Conservation (phyloP, 2,113 vertebrate species). For the Micronycteris hirsuta region DNA sequence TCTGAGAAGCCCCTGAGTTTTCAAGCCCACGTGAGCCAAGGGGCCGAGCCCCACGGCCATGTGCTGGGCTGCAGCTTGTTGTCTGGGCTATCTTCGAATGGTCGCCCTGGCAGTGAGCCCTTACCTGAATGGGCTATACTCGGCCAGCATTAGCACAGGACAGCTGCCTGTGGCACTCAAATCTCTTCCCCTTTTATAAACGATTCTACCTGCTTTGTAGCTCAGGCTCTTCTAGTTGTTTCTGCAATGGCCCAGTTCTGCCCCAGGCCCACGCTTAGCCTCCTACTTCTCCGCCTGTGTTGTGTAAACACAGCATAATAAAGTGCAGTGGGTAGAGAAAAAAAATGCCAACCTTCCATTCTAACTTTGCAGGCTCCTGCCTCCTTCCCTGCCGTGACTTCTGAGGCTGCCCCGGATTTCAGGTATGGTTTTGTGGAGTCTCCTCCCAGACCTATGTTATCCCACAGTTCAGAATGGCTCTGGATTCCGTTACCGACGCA, state of each 20-base stretch:
- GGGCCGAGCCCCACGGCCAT: too few relatives aligned
- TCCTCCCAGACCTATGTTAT: not conserved
- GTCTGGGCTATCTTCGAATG: not conserved
- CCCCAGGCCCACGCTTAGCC: not conserved
- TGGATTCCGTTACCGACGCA: not conserved
- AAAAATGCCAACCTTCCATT: not conserved
- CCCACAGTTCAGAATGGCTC: not conserved
- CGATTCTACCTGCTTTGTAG: not conserved
- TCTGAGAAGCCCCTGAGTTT: not conserved
- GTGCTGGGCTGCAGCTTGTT: not conserved
- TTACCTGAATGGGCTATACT: not conserved
- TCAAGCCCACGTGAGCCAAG: accelerated
- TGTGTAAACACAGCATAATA: not conserved
- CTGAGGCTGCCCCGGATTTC: not conserved
- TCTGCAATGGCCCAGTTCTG: not conserved
- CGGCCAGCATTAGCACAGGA: not conserved
- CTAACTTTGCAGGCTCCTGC: not conserved
- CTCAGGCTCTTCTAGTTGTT: not conserved
- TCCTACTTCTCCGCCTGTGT: not conserved
- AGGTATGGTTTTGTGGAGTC: not conserved
- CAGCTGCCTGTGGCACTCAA: not conserved
- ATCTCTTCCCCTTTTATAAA: not conserved
- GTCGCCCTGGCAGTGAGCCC: accelerated
- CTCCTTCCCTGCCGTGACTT: not conserved
- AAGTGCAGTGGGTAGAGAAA: not conserved